Percentiles rank a stretch among this genome's conserved stretches.
Evolutionary conservation across 2,797 vertebrate genomes (phyloP).

Genomic region (Alfaro cultratus): DNA sequence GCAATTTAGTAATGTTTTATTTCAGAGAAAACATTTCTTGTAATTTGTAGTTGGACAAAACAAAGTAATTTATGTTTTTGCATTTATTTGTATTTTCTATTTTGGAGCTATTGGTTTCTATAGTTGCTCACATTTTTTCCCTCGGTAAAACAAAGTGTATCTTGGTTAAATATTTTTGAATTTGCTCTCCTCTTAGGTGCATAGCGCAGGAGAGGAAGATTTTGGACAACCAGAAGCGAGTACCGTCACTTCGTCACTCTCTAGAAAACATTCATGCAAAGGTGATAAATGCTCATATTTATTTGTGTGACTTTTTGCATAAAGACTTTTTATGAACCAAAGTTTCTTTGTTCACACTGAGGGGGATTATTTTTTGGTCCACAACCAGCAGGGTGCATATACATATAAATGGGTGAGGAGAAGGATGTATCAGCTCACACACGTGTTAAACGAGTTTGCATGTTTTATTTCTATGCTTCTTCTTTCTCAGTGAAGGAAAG

Average conservation of each 20-base stretch:
- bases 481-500: background rate
- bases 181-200: slow-evolving; percentile 67
- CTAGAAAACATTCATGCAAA: slow-evolving; percentile 57
- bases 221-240: slow-evolving; percentile 55
- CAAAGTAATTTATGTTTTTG: background rate
- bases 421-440: slow-evolving; percentile 1
- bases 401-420: slow-evolving; percentile 2
- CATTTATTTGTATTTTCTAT: background rate
- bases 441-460: background rate
- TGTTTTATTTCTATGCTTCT: background rate
- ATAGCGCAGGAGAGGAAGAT: slow-evolving; percentile 81
- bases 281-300: slow-evolving; percentile 48
- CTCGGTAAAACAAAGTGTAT: background rate
- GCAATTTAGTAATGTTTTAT: background rate
- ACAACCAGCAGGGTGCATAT: background rate
- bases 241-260: slow-evolving; percentile 27
- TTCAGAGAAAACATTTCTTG: background rate
- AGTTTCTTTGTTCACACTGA: background rate
- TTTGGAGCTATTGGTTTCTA: background rate
- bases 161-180: background rate
- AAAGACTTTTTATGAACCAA: background rate
- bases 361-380: background rate
- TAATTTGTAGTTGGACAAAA: too few species aligned
- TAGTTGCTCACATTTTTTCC: background rate
- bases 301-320: slow-evolving; percentile 6